Base-by-base conservation (phyloP, 2,888 invertebrate species). In the Sialis fuliginosa region DNA sequence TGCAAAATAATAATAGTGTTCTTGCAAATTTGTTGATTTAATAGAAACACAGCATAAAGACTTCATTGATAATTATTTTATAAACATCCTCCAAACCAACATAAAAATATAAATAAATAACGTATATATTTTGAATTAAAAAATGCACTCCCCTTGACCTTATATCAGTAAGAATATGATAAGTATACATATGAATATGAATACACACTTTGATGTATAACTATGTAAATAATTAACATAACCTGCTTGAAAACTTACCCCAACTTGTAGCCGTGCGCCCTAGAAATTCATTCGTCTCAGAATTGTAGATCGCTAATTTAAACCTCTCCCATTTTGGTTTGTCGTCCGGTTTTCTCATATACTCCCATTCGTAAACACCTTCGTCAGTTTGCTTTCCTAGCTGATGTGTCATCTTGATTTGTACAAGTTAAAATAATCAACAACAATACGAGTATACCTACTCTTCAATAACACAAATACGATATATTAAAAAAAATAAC, bases 331-430 rank as follows among this genome's bases (percentile, higher is more conserved):
- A 56, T 43, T 48, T 51, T 39, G 51, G 51, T 37, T 48, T 48
- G 32, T 53, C 50, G 13, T 47, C 47, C 33, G 54, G 52, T 39
- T 56, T 56, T 50, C 55, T 53, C 55, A 56, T 53, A 50, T 57
- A 57, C 41, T 56, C 55, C 44, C 56, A 57, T 42, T 54, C 55
- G 48, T 54, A 53, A 34, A 54, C 50, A 42, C 57, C 57, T 51
- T 56, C 54, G 46, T 55, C 56, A 44, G 52, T 54, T 47, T 56
- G 55, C 51, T 54, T 56, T 50, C 54, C 55, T 39, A 53, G 49
- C 12, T 37, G 37, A 22, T 22, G 22, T 22, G 22, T 22, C 22
- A 22, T 22, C 22, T 22, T 22, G 22, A 22, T 22, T 22, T 22
- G 22, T 22, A 2, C 4, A 22, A 22, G 22, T 22, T 22, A 22